A percentile compares a stretch with the other conserved stretches of the same genome.
Conservation (phyloP, 1,140 invertebrate species). For the Ptiloglossa arizonensis region DNA sequence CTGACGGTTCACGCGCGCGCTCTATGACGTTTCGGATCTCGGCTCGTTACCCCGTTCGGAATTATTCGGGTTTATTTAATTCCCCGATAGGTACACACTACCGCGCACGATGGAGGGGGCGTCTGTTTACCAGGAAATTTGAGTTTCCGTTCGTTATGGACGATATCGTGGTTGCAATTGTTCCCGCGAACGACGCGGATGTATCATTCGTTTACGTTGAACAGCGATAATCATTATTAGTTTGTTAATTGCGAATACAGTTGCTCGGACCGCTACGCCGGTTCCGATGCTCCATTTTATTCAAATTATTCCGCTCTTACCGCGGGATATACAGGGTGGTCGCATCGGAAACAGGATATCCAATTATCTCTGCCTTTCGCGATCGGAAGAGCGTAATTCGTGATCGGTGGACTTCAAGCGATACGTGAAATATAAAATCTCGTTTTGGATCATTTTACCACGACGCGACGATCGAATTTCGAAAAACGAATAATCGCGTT, state of each 20-base stretch:
- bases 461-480: too few relatives aligned
- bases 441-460: too few relatives aligned
- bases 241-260: slow-evolving; percentile 26
- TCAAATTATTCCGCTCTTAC: background rate
- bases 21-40: background rate
- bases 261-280: background rate
- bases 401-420: too few relatives aligned
- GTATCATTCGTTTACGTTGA: background rate
- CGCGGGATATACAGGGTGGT: too few relatives aligned
- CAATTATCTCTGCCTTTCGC: too few relatives aligned
- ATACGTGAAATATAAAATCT: too few relatives aligned
- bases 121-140: slow-evolving; percentile 19
- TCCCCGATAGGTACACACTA: background rate
- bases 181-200: background rate
- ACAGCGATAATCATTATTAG: slow-evolving; percentile 29
- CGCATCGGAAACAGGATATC: too few relatives aligned
- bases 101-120: too few relatives aligned
- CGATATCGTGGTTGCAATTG: background rate
- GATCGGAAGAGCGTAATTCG: too few relatives aligned
- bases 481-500: too few relatives aligned
- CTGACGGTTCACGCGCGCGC: too few relatives aligned
- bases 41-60: background rate
- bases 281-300: background rate
- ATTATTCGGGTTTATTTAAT: slow-evolving; percentile 19
- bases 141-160: slow-evolving; percentile 16